These are phyloP conservation scores for Cromileptes altivelis DNA, from an alignment of 2,113 vertebrate genomes.

Conservation along the genomic window DNA sequence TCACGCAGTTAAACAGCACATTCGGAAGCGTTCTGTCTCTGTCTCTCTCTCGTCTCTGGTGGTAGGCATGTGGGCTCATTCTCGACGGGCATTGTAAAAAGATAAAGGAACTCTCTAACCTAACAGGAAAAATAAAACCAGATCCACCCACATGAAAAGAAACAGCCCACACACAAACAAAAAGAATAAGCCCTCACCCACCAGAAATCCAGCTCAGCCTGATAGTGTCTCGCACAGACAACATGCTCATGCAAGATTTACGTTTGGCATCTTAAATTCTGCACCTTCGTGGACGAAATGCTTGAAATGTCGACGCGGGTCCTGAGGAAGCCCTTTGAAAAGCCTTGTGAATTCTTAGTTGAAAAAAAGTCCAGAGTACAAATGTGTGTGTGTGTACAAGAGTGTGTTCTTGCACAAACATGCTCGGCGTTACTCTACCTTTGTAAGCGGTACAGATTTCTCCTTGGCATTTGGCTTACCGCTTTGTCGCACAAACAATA, in stretches of 20 bases:
- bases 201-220: conserved; percentile 48
- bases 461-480: conserved; percentile 48
- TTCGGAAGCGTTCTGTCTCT: conserved; percentile 45
- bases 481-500: conserved; percentile 64
- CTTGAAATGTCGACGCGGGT: conserved; percentile 70
- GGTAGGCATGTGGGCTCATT: conserved; percentile 70
- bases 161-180: conserved; percentile 78
- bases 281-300: conserved; percentile 79
- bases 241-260: conserved; percentile 83
- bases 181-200: conserved; percentile 66
- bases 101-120: conserved; percentile 71
- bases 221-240: conserved; percentile 61
- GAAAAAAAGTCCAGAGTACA: conserved; percentile 12
- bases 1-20: conserved; percentile 18
- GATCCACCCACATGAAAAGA: conserved; percentile 79
- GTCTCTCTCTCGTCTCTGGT: conserved; percentile 48
- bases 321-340: conserved; percentile 53
- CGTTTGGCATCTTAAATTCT: conserved; percentile 78
- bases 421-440: conserved; percentile 57
- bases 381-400: background rate
- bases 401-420: conserved; percentile 58
- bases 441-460: conserved; percentile 58
- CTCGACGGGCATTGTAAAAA: conserved; percentile 72
- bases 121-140: conserved; percentile 78
- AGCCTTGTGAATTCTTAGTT: conserved; percentile 48